A percentile compares a stretch with the other conserved stretches of the same genome.
These are phyloP conservation scores for Ptychoptera contaminata DNA, from an alignment of 2,888 invertebrate species.

Conservation along the genomic window DNA sequence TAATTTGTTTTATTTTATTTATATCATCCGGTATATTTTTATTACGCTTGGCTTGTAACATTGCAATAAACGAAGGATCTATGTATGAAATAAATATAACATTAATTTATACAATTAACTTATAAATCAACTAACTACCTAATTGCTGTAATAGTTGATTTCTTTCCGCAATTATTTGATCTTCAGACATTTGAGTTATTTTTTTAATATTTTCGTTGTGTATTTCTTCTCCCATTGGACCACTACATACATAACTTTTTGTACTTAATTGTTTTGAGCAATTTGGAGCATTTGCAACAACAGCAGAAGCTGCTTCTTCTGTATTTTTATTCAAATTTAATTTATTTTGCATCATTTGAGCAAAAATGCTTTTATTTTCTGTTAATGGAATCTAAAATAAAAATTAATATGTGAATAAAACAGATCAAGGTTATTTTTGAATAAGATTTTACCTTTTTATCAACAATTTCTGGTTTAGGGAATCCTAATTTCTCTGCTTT, in stretches of 20 bases:
- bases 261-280: not conserved
- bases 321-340: slow-evolving; percentile 12
- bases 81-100: not conserved
- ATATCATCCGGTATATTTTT: not conserved
- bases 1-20: not conserved
- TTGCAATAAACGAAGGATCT: slow-evolving; percentile 10
- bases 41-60: slow-evolving; percentile 4
- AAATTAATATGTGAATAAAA: no score
- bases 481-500: no score
- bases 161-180: slow-evolving; percentile 61
- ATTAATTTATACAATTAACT: no score
- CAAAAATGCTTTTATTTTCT: slow-evolving; percentile 35
- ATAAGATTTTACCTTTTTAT: no score
- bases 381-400: slow-evolving; percentile 6
- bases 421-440: no score
- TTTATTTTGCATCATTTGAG: slow-evolving; percentile 31
- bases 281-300: not conserved
- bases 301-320: not conserved
- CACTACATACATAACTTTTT: not conserved
- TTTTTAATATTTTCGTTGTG: slow-evolving; percentile 57
- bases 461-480: no score
- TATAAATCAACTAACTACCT: slow-evolving; percentile 23
- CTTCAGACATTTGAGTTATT: slow-evolving; percentile 49
- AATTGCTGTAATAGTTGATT: slow-evolving; percentile 41
- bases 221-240: not conserved